Evolutionary conservation across 2,888 invertebrate genomes (phyloP).

Genomic region (Apomyelois bistriatella): DNA sequence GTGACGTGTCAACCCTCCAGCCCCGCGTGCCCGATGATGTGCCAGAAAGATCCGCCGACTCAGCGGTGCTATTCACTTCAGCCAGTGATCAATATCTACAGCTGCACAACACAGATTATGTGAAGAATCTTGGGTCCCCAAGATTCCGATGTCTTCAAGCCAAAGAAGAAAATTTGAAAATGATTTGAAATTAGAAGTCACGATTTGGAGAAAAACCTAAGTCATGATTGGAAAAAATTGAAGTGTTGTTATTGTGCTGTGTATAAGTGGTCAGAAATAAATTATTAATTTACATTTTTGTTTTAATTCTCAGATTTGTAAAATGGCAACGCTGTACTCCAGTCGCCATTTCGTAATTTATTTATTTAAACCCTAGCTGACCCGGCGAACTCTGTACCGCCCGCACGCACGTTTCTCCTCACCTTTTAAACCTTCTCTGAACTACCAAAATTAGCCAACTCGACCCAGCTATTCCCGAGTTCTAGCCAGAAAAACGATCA

Average conservation of each 20-base stretch:
- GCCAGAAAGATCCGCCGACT: conserved; percentile 37
- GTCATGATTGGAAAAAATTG: not conserved
- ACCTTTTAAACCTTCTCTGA: too few relatives aligned
- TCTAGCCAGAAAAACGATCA: too few relatives aligned
- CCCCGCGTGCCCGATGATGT: conserved; percentile 20
- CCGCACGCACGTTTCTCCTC: too few relatives aligned
- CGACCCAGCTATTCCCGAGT: too few relatives aligned
- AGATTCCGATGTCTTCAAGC: not conserved
- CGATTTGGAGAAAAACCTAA: not conserved
- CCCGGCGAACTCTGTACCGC: too few relatives aligned
- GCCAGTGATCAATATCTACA: conserved; percentile 71
- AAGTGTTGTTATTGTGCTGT: not conserved
- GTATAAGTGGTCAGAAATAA: conserved; percentile 7
- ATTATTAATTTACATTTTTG: not conserved
- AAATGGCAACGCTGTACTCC: too few relatives aligned
- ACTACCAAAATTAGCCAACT: too few relatives aligned
- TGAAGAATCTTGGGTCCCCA: too few relatives aligned
- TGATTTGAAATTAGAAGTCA: not conserved
- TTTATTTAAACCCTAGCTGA: too few relatives aligned
- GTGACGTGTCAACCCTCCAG: not conserved
- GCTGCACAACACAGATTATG: conserved; percentile 69
- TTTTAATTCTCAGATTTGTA: not conserved
- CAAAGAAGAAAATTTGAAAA: not conserved
- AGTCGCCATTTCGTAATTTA: too few relatives aligned
- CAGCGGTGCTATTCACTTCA: conserved; percentile 47